phyloP scores from a whole-genome alignment of 2,797 vertebrate species.

The Gymnocypris eckloni region DNA sequence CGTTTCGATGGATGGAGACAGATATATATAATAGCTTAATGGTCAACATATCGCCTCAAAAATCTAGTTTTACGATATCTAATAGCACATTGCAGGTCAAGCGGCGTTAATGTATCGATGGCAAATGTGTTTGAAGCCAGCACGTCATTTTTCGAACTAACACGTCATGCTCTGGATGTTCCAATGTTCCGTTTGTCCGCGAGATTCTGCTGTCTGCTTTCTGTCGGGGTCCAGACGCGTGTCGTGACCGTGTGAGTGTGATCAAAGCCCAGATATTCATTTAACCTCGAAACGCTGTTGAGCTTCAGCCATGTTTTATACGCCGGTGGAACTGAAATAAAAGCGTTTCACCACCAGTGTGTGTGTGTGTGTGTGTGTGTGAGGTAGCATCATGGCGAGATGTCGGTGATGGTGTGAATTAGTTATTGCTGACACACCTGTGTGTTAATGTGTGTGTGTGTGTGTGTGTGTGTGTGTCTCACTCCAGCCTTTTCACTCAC shows the following conservation, averaged over 20 bases:
- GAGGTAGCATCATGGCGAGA: constrained; percentile 16
- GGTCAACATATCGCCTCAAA: neutral
- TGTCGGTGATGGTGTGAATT: constrained; percentile 47
- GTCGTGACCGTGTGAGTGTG: neutral
- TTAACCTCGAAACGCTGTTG: neutral
- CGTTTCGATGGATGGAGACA: constrained; percentile 36
- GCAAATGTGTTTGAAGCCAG: constrained; percentile 24
- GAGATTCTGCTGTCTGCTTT: neutral
- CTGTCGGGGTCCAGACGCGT: neutral
- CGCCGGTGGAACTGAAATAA: neutral
- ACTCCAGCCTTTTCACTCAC: constrained; percentile 15
- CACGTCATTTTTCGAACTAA: constrained; percentile 34
- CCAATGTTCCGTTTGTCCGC: neutral
- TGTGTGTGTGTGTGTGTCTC: neutral
- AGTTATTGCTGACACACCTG: constrained; percentile 44
- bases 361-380: constrained; percentile 41
- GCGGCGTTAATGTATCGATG: constrained; percentile 16
- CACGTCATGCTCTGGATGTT: constrained; percentile 12
- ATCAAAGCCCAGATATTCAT: constrained; percentile 2
- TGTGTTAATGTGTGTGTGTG: constrained; percentile 38
- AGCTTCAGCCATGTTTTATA: neutral
- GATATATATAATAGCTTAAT: neutral
- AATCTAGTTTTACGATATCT: neutral
- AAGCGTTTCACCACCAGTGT: neutral
- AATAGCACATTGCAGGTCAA: constrained; percentile 4